Evolutionary conservation across 2,888 invertebrate genomes (phyloP), one percentile per base, ranked within the genome.

Genomic region (Drosophila picticornis): DNA sequence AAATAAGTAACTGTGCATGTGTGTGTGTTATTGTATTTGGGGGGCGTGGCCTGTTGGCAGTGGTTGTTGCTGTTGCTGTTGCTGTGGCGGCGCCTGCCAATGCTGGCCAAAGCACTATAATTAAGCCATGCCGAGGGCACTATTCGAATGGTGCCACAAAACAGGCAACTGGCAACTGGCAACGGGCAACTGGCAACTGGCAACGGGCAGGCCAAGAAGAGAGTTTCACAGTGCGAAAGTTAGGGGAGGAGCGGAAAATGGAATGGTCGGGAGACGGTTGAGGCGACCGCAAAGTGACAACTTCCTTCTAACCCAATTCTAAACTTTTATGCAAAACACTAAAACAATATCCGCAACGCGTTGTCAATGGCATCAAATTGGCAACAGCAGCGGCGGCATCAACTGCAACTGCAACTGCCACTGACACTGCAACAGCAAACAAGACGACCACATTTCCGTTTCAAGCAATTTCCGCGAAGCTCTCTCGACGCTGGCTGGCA

Each of bases 111-210:
- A 92, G 89, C 91, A 91, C 92, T 92, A 91, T 92, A 92, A 92
- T 92, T 92, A 92, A 92, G 92, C 88, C 86, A 84, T 88, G 86
- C 92, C 84, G 84, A 90, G 91, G 91, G 91, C 85, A 91, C 80
- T 79, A 56, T 66, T 68, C 80, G 38, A 86, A 80, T 83, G 79
- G 67, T 70, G 72, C 74, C 72, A 80, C 72, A 65, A 68, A 80
- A 63, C 72, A 69, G 57, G 70, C 73, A 63, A 56, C 69, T n/a
- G 11, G 78, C 68, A 75, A 62, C 72, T 68, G 5, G 77, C 70
- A 63, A 56, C 69, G 43, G 11, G 78, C 68, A 75, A 62, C 72
- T 68, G 5, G 77, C 70, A 77, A 46, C 69, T 65, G 57, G 70
- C 73, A 63, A 48, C 69, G 22, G 22, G 22, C 46, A 51, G 46